Percentiles rank a stretch among this genome's conserved stretches.
These are phyloP conservation scores for Acronicta leporina DNA, from an alignment of 2,888 invertebrate species.

Conservation along the genomic window DNA sequence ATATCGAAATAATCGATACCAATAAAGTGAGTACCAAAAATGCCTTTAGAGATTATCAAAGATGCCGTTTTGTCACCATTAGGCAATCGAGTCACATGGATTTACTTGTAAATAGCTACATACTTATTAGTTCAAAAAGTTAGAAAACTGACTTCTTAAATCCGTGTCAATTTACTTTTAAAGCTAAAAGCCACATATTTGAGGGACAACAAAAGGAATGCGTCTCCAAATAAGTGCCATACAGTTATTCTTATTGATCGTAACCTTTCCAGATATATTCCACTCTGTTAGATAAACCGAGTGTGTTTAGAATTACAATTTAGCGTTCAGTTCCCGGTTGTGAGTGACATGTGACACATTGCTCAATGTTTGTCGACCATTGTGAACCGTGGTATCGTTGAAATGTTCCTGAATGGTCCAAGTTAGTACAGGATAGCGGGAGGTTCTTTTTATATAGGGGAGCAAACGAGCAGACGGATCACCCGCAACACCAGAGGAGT, in stretches of 20 bases:
- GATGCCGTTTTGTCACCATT: no score
- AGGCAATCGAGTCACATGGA: no score
- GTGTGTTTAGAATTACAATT: constrained; percentile 56
- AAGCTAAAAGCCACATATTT: constrained; percentile 2
- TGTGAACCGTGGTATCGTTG: constrained; percentile 48
- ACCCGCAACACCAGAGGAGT: no score
- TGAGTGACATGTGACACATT: constrained; percentile 54
- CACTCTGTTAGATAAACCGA: constrained; percentile 37
- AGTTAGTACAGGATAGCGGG: constrained; percentile 1
- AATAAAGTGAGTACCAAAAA: no score
- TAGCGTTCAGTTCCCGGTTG: constrained; percentile 40
- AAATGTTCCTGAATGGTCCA: constrained; percentile 40
- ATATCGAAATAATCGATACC: no score
- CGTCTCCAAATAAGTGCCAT: neutral
- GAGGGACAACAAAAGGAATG: neutral
- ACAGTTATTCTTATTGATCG: constrained; percentile 36
- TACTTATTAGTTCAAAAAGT: neutral
- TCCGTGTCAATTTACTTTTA: neutral
- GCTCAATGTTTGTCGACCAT: constrained; percentile 53
- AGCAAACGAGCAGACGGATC: no score
- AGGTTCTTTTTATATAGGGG: no score
- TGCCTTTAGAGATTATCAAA: no score
- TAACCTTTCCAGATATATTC: constrained; percentile 42
- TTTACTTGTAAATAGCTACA: neutral
- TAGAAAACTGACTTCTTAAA: neutral